A percentile compares a stretch with the other conserved stretches of the same genome.
Conservation (phyloP, 1,140 invertebrate species). For the Gryllus bimaculatus region DNA sequence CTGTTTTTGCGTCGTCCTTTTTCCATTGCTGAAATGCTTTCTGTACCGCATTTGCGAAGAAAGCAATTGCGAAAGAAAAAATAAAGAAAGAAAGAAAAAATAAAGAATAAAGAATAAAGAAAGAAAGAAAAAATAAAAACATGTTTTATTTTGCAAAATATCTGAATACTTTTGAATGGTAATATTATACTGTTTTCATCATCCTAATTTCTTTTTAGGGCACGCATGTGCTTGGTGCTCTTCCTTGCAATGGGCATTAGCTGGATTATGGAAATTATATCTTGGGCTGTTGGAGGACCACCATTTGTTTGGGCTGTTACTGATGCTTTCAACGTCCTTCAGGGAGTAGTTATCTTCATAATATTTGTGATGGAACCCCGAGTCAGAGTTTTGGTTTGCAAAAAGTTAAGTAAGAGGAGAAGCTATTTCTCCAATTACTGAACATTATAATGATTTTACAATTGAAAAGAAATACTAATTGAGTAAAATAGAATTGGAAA, state of each 20-base stretch:
- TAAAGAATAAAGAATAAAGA: too few species aligned
- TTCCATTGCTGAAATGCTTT: too few species aligned
- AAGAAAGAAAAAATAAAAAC: too few species aligned
- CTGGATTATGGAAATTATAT: conserved; percentile 44
- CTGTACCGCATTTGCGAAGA: too few species aligned
- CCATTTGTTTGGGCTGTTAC: conserved; percentile 43
- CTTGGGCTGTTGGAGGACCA: conserved; percentile 37
- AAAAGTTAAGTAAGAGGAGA: neutral
- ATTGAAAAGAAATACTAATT: too few species aligned
- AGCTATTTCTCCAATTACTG: neutral
- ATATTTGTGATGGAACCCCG: conserved; percentile 43
- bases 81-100: too few species aligned
- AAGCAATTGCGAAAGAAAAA: too few species aligned
- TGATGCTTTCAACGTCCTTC: conserved; percentile 41
- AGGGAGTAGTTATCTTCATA: conserved; percentile 39
- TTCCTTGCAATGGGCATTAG: conserved; percentile 46
- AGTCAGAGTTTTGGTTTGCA: conserved; percentile 32
- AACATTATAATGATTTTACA: too few species aligned
- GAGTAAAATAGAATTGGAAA: too few species aligned
- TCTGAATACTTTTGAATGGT: neutral
- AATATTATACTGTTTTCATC: neutral
- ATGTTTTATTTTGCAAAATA: too few species aligned
- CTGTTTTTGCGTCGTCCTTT: too few species aligned
- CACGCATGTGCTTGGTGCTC: conserved; percentile 38
- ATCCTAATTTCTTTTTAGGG: conserved; percentile 24